Evolutionary conservation across 2,888 invertebrate species (phyloP).

Genomic region (Aleiodes alternator): DNA sequence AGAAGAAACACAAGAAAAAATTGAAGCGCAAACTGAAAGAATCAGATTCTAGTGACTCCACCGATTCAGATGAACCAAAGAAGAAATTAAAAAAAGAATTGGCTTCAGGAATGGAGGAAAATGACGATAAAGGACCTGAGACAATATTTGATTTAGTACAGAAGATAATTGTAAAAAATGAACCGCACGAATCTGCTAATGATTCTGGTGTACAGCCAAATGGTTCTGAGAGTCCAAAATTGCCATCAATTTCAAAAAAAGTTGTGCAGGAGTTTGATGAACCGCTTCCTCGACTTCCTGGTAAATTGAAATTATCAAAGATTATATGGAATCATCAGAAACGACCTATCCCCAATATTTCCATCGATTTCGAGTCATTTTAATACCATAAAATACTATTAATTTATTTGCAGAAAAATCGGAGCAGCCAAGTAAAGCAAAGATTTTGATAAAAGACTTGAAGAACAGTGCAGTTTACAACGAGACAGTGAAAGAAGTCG

Average conservation of each 20-base stretch:
- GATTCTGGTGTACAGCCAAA: conserved; percentile 18
- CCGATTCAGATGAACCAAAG: conserved; percentile 60
- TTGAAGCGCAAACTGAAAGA: conserved; percentile 67
- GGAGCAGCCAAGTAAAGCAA: conserved; percentile 74
- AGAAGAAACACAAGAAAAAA: conserved; percentile 71
- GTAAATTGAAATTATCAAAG: conserved; percentile 56
- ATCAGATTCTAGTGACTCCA: conserved; percentile 61
- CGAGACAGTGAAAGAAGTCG: conserved; percentile 81
- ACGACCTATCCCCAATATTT: too few species aligned
- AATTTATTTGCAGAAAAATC: conserved; percentile 62
- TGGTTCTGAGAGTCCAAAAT: conserved; percentile 56
- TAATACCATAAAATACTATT: neutral
- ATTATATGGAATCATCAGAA: too few species aligned
- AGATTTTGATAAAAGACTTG: conserved; percentile 83
- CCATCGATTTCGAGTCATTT: too few species aligned
- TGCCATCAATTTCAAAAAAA: conserved; percentile 72
- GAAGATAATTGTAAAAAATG: conserved; percentile 60
- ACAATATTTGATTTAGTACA: conserved; percentile 38
- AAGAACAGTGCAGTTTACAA: conserved; percentile 83
- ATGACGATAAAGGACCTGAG: conserved; percentile 61
- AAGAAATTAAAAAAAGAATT: conserved; percentile 52
- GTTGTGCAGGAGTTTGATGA: conserved; percentile 75
- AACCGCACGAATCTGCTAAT: conserved; percentile 54
- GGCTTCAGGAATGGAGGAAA: conserved; percentile 73
- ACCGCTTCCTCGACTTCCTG: conserved; percentile 66